phyloP scores from a whole-genome alignment of 2,113 vertebrate genomes.

The Odobenus rosmarus region DNA sequence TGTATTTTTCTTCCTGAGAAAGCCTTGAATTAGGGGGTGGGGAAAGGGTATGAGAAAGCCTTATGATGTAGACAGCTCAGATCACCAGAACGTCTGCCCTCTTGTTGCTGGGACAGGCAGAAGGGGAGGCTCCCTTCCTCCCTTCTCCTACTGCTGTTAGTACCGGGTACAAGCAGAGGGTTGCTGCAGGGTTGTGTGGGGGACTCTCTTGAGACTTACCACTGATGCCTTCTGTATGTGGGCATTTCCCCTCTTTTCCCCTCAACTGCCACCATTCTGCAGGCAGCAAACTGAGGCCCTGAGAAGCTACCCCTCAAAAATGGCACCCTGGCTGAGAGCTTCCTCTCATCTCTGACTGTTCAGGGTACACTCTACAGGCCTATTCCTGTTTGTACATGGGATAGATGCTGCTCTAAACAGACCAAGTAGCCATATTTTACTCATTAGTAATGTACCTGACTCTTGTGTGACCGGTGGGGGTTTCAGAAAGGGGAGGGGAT shows the following conservation, averaged over 20 bases:
- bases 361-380: accelerated
- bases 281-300: background rate
- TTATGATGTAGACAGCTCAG: background rate
- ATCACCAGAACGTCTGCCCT: background rate
- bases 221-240: background rate
- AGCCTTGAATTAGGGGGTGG: background rate
- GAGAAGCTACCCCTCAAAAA: background rate
- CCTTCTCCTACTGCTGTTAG: background rate
- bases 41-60: background rate
- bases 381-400: background rate
- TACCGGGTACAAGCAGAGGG: background rate
- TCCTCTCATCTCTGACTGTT: background rate
- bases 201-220: background rate
- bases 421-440: background rate
- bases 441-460: background rate
- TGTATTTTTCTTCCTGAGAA: background rate
- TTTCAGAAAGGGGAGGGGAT: background rate
- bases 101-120: accelerated
- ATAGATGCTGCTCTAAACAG: background rate
- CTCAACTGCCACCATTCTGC: background rate
- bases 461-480: background rate
- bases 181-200: background rate
- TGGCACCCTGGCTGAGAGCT: background rate
- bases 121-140: background rate
- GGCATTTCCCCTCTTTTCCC: background rate